These are phyloP conservation scores for Heliconius ethilla DNA, from an alignment of 2,888 invertebrate genomes.

Conservation along the genomic window DNA sequence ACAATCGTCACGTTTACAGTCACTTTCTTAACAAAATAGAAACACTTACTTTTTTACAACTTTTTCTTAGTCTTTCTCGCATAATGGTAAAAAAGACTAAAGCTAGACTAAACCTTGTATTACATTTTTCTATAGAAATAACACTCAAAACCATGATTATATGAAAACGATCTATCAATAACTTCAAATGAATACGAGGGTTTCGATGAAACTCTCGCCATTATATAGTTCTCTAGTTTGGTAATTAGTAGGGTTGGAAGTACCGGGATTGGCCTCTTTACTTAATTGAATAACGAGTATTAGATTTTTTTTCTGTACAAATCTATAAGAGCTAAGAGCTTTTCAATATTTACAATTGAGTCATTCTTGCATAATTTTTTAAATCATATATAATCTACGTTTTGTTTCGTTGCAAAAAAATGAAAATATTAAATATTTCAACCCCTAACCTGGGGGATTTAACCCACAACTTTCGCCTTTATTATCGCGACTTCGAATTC, in stretches of 20 bases:
- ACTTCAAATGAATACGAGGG: conserved; percentile 4
- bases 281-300: neutral
- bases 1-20: too few species aligned
- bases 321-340: neutral
- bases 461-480: too few species aligned
- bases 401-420: too few species aligned
- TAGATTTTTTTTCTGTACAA: neutral
- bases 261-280: neutral
- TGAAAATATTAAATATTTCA: too few species aligned
- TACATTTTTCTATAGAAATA: neutral
- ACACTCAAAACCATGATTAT: conserved; percentile 2
- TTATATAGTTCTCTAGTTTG: conserved; percentile 16
- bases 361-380: neutral
- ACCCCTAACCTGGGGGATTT: too few species aligned
- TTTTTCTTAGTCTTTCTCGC: neutral
- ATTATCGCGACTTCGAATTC: too few species aligned
- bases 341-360: neutral
- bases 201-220: conserved; percentile 16
- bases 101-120: neutral
- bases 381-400: too few species aligned
- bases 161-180: conserved; percentile 13
- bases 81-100: neutral
- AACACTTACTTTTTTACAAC: too few species aligned
- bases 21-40: too few species aligned
- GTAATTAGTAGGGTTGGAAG: conserved; percentile 22